Evolutionary conservation across 2,113 vertebrate species (phyloP).

Genomic region (Amblyornis subalaris): DNA sequence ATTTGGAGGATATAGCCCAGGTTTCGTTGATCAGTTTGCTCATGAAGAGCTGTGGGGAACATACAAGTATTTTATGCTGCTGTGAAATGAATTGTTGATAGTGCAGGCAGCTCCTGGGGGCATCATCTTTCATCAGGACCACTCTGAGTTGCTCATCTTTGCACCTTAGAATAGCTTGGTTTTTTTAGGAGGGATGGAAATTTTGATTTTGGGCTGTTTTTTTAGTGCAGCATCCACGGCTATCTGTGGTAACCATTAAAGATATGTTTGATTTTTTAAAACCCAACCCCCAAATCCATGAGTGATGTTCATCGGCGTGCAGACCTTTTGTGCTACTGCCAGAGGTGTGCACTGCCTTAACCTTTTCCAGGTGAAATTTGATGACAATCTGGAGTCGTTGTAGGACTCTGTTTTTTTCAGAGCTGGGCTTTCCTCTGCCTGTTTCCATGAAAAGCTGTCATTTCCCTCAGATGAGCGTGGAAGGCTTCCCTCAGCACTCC

Average conservation of each 20-base stretch:
- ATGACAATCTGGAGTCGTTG: not conserved
- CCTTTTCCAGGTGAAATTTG: not conserved
- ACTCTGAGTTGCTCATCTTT: accelerated
- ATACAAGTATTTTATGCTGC: not conserved
- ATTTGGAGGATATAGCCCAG: accelerated
- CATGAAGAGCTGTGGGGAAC: not conserved
- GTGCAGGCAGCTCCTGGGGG: not conserved
- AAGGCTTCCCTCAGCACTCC: not conserved
- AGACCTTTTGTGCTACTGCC: not conserved
- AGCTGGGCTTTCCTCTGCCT: not conserved
- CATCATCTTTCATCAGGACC: not conserved
- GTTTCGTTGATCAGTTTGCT: not conserved
- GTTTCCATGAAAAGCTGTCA: not conserved
- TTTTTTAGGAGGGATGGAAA: accelerated
- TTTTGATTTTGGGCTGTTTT: not conserved
- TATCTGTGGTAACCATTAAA: not conserved
- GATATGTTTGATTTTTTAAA: not conserved
- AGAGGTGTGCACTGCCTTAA: not conserved
- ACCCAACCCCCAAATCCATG: accelerated
- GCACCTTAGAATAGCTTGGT: accelerated
- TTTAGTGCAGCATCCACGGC: not conserved
- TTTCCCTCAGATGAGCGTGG: not conserved
- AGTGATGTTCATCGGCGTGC: not conserved
- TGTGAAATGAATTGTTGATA: accelerated
- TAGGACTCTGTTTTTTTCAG: not conserved